Base-by-base conservation (phyloP, 1,140 invertebrate genomes). In the Grapholita molesta region DNA sequence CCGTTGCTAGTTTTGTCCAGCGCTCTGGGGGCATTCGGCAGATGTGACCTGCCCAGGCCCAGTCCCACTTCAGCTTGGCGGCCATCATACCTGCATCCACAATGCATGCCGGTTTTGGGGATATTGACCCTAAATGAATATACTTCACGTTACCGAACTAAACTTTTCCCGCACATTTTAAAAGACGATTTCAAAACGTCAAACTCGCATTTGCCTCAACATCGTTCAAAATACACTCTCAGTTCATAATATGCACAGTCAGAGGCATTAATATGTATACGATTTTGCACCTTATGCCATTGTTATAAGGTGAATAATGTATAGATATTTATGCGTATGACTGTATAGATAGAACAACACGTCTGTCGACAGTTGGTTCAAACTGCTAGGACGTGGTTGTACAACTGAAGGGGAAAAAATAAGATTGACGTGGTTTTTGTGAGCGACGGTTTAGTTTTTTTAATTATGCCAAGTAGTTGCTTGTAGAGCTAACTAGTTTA, bases 381-480 rank as follows among this genome's bases (percentile, higher is more conserved):
- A 61, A 61, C 55, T 61, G 55, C 55, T 25, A 25, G 55, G 6
- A 61, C 55, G 55, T 61, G 28, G 55, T 12, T 52, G 12, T 7
- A 25, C 7, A 25, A 30, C 55, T 61, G 55, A 61, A 30, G 30
- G 25, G 55, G 30, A 61, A 61, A 61, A 61, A 61, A 61, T 61
- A 28, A 8, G 12, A 12, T 9, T 23, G 48, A 38, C 12, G 35
- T 38, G 9, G 3, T 38, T 38, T 38, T n/a, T 15, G 35, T 12
- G 35, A 12, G 11, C 11, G 35, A 38, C 35, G 35, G n/a, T 38
- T 12, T 11, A 38, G 11, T n/a, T 38, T 11, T 15, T n/a, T 38
- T n/a, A 38, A 33, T 33, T 3, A 7, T 30, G 32, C 32, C 32
- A 9, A n/a, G 35, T 38, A n/a, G n/a, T n/a, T 38, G 35, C 3